These are phyloP conservation scores for Channa maculata DNA, from an alignment of 2,113 vertebrate species.

Conservation along the genomic window DNA sequence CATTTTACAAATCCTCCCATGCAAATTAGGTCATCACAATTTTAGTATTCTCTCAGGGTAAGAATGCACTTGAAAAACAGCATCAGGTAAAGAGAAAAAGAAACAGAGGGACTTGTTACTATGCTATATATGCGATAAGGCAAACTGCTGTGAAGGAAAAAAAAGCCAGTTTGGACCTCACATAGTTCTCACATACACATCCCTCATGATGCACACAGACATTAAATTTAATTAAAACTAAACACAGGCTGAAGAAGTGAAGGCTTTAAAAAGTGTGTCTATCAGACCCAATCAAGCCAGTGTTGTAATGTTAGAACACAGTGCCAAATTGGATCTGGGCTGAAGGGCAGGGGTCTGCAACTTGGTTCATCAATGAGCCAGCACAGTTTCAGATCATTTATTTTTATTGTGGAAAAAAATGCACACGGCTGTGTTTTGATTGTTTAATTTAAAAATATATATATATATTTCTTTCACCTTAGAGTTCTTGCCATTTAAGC, in stretches of 20 bases:
- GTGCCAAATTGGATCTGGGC: constrained; percentile 54
- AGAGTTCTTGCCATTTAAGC: constrained; percentile 22
- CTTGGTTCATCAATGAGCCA: constrained; percentile 18
- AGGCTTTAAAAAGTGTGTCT: constrained; percentile 44
- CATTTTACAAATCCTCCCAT: constrained; percentile 60
- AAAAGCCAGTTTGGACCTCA: constrained; percentile 16
- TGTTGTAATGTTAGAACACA: constrained; percentile 49
- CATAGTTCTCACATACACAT: neutral
- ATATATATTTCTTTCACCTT: constrained; percentile 1
- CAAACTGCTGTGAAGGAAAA: constrained; percentile 16
- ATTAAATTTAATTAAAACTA: constrained; percentile 65
- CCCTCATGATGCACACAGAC: constrained; percentile 33
- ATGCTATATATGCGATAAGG: constrained; percentile 34
- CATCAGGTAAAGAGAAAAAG: constrained; percentile 36
- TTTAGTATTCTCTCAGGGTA: constrained; percentile 47
- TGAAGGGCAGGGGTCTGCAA: constrained; percentile 33
- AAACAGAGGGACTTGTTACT: constrained; percentile 22
- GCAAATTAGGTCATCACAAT: constrained; percentile 63
- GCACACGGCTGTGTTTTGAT: constrained; percentile 11
- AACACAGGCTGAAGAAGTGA: constrained; percentile 56
- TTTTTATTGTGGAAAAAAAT: neutral
- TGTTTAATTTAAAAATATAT: neutral
- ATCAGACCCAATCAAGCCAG: constrained; percentile 46
- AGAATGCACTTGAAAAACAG: constrained; percentile 48
- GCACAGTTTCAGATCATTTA: constrained; percentile 6